Evolutionary conservation across 2,888 invertebrate genomes (phyloP).

Genomic region (Brachypterus glaber): DNA sequence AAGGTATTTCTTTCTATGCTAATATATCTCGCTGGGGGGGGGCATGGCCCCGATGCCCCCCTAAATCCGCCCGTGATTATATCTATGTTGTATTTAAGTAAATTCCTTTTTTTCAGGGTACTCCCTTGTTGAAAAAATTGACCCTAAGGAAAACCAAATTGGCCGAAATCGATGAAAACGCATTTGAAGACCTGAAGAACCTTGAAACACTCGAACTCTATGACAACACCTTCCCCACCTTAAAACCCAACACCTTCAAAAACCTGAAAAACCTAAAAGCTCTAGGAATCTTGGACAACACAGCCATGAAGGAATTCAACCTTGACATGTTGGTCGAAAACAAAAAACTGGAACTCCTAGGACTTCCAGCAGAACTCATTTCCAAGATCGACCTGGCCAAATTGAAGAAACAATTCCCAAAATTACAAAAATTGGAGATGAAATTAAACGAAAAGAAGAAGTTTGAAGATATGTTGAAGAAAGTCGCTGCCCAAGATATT

Average conservation of each 20-base stretch:
- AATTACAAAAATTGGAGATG: not conserved
- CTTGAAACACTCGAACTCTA: not conserved
- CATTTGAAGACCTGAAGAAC: not conserved
- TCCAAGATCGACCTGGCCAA: not conserved
- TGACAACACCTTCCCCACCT: not conserved
- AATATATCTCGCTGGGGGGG: too few relatives aligned
- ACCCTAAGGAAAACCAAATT: not conserved
- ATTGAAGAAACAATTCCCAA: not conserved
- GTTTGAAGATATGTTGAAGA: not conserved
- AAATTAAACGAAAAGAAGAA: conserved; percentile 1
- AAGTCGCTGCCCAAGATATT: not conserved
- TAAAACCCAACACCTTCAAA: conserved; percentile 1
- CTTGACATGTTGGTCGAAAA: not conserved
- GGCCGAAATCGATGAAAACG: not conserved
- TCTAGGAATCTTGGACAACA: not conserved
- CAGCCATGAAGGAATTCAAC: not conserved
- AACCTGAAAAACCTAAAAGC: not conserved
- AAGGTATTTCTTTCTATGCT: too few relatives aligned
- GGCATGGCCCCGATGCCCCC: too few relatives aligned
- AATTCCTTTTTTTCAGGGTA: too few relatives aligned
- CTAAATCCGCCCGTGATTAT: too few relatives aligned
- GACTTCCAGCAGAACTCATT: not conserved
- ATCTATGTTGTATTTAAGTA: too few relatives aligned
- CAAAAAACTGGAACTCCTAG: conserved; percentile 1
- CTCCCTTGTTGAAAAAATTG: not conserved